These are phyloP conservation scores for Drosophila suzukii DNA, from an alignment of 1,140 invertebrate genomes.

Conservation along the genomic window DNA sequence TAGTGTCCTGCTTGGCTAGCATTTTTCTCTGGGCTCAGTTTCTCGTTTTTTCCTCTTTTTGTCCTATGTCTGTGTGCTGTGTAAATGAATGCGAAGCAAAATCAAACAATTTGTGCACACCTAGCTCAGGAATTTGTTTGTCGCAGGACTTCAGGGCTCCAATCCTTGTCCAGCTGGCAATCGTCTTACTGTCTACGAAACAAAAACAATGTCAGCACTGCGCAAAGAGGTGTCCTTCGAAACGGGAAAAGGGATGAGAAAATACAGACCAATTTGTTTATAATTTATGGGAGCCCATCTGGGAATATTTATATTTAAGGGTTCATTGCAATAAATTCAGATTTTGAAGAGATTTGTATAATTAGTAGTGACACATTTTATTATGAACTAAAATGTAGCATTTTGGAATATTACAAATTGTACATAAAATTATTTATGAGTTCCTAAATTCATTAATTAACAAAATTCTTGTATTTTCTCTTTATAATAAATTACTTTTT, in stretches of 20 bases:
- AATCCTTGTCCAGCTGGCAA: not conserved
- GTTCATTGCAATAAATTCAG: too few relatives aligned
- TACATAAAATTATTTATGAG: too few relatives aligned
- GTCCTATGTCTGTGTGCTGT: slow-evolving; percentile 16
- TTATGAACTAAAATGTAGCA: too few relatives aligned
- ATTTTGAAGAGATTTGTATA: too few relatives aligned
- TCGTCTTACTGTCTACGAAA: slow-evolving; percentile 2
- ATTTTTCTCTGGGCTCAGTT: slow-evolving; percentile 17
- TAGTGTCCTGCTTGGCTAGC: slow-evolving; percentile 29
- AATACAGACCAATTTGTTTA: not conserved
- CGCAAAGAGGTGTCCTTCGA: not conserved
- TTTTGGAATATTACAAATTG: too few relatives aligned
- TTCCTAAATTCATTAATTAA: too few relatives aligned
- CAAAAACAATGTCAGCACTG: not conserved
- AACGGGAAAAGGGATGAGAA: not conserved
- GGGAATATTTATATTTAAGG: not conserved
- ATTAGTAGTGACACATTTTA: too few relatives aligned
- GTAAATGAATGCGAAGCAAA: slow-evolving; percentile 44
- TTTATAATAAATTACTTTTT: too few relatives aligned
- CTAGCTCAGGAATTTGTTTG: slow-evolving; percentile 36
- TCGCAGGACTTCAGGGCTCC: not conserved
- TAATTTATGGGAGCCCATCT: not conserved
- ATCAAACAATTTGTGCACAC: slow-evolving; percentile 47
- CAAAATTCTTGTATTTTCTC: too few relatives aligned
- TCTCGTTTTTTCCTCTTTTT: not conserved